A percentile compares a stretch with the other conserved stretches of the same genome.
Evolutionary conservation across 2,797 vertebrate genomes (phyloP).

Genomic region (Periparus ater): DNA sequence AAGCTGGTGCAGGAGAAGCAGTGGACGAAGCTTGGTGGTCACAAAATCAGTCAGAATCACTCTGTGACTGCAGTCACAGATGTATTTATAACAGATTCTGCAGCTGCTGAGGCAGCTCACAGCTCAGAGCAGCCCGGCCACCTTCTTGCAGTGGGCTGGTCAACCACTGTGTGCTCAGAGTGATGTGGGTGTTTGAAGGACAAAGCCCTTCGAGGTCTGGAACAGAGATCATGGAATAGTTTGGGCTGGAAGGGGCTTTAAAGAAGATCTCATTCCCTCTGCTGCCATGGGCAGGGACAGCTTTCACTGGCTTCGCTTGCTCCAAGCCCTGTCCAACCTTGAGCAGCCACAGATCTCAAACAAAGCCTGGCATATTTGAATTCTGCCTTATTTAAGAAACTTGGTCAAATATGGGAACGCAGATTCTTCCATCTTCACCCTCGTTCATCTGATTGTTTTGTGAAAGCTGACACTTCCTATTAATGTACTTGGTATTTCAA

Average conservation of each 20-base stretch:
- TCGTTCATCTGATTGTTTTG: neutral
- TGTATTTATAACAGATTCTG: no score
- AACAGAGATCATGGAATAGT: neutral
- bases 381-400: neutral
- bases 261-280: rapidly evolving
- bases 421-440: neutral
- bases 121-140: neutral
- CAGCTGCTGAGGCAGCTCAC: neutral
- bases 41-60: neutral
- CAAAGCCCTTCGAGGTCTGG: neutral
- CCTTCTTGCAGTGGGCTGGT: neutral
- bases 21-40: neutral
- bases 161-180: neutral
- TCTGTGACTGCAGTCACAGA: neutral
- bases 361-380: neutral
- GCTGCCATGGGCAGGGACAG: neutral
- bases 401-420: neutral
- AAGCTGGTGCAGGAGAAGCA: neutral
- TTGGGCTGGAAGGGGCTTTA: neutral
- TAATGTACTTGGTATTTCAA: neutral
- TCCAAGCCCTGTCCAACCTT: neutral
- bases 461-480: neutral
- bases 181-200: neutral
- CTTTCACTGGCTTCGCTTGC: neutral
- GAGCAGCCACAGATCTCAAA: neutral